Evolutionary conservation across 2,888 invertebrate species (phyloP).

Genomic region (Lepidonotus clava): DNA sequence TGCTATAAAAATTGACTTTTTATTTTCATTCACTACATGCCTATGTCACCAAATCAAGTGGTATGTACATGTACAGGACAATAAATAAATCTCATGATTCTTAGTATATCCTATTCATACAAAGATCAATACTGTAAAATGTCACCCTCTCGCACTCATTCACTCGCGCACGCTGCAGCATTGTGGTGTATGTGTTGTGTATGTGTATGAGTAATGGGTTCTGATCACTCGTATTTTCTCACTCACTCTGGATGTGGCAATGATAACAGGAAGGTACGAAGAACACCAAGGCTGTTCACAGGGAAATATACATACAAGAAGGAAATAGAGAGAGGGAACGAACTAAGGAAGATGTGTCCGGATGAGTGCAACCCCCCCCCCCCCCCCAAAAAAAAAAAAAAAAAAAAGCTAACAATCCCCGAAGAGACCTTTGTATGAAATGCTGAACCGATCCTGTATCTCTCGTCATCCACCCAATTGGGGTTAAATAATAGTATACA

Average conservation of each 20-base stretch:
- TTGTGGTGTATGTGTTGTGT: conserved; percentile 37
- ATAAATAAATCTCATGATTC: conserved; percentile 52
- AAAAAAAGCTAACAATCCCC: too few species aligned
- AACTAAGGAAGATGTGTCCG: too few species aligned
- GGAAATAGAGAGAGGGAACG: too few species aligned
- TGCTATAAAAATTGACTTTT: conserved; percentile 53
- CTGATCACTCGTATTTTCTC: neutral
- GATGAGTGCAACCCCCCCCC: too few species aligned
- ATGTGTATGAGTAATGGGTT: conserved; percentile 11
- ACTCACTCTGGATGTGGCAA: conserved; percentile 24
- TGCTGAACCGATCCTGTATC: too few species aligned
- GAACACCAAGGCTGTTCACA: too few species aligned
- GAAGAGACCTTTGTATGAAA: too few species aligned
- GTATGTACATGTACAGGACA: conserved; percentile 54
- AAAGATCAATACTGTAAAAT: conserved; percentile 54
- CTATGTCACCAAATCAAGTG: conserved; percentile 53
- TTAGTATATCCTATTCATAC: conserved; percentile 49
- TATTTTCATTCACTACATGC: conserved; percentile 54
- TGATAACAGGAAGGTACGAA: conserved; percentile 39
- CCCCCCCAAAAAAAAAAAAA: too few species aligned
- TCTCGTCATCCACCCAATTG: too few species aligned
- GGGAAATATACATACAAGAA: too few species aligned
- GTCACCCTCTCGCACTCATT: conserved; percentile 20
- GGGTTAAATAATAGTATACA: too few species aligned
- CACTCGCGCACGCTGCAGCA: conserved; percentile 22